Evolutionary conservation across 2,797 vertebrate species (phyloP), one percentile per base, ranked within the genome.

Genomic region (Todus mexicanus): DNA sequence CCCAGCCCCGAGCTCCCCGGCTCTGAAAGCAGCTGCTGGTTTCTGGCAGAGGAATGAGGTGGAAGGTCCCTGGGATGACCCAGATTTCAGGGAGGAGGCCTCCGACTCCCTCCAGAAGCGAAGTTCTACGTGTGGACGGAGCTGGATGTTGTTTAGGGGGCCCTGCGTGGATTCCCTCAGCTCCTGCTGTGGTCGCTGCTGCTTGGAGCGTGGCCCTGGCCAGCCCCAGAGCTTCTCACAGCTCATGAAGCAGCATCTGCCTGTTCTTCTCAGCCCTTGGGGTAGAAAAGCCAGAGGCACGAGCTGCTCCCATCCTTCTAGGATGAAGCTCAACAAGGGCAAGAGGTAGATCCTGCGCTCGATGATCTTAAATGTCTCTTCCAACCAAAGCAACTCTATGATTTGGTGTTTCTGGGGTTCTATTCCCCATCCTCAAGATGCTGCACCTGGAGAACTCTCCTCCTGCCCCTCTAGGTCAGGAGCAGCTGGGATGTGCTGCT

Each of bases 361-460:
- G 27, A n/a, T n/a, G 53, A 54, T 31, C 53, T n/a, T 20, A 11
- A n/a, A 6, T 29, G 29, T n/a, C 13, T 14, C 12, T 21, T 21
- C 53, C 53, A n/a, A 18, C 50, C 27, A 10, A 29, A 29, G 11
- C 16, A 7, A 17, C 29, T 21, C 19, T 9, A 13, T n/a, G 50
- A 51, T 6, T 8, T 26, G 13, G 8, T 15, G 48, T 5, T 26
- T 50, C 45, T n/a, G n/a, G n/a, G 43, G 14, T 43, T 43, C 27
- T 26, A 2, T 13, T 29, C 51, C 6, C 31, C 12, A 2, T 23
- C n/a, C 42, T 23, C 1, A 1, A 40, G 38, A 3, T 19, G n/a
- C 42, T 20, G 31, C 22, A 1, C 53, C 42, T 5, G 1, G 18
- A 33, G 35, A 25, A 23, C 48, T 71, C 42, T 53, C n/a, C 60